Evolutionary conservation across 2,888 invertebrate genomes (phyloP).

Genomic region (Microplitis deprimator): DNA sequence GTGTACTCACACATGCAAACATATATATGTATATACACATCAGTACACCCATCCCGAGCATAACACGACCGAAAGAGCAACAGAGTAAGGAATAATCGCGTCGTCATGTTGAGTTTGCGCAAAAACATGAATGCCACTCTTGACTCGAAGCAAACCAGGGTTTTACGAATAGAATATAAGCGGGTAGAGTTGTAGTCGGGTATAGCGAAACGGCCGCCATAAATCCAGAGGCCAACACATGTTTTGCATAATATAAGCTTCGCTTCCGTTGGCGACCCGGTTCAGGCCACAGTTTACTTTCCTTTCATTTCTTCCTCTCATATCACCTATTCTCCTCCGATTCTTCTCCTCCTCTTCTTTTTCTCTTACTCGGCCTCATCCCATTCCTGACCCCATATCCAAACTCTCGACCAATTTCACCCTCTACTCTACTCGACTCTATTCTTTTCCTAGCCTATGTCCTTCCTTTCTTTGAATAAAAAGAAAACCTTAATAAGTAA

Average conservation of each 20-base stretch:
- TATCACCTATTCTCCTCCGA: no score
- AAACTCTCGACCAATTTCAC: no score
- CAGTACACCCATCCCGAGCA: neutral
- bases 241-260: conserved; percentile 70
- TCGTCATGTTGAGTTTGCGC: conserved; percentile 41
- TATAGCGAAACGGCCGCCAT: conserved; percentile 66
- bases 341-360: no score
- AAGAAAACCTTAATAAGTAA: no score
- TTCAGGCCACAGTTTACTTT: conserved; percentile 19
- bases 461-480: no score
- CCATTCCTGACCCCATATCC: no score
- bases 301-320: conserved; percentile 34
- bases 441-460: no score
- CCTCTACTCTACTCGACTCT: no score
- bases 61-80: conserved; percentile 23
- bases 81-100: conserved; percentile 28
- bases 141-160: neutral
- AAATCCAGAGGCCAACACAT: conserved; percentile 67
- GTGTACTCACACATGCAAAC: neutral
- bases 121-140: conserved; percentile 46
- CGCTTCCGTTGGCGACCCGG: conserved; percentile 46
- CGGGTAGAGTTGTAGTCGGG: conserved; percentile 49
- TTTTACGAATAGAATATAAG: conserved; percentile 48
- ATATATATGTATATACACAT: conserved; percentile 5
- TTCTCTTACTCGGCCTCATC: no score